Evolutionary conservation across 1,140 invertebrate species (phyloP).

Genomic region (Melipona quadrifasciata): DNA sequence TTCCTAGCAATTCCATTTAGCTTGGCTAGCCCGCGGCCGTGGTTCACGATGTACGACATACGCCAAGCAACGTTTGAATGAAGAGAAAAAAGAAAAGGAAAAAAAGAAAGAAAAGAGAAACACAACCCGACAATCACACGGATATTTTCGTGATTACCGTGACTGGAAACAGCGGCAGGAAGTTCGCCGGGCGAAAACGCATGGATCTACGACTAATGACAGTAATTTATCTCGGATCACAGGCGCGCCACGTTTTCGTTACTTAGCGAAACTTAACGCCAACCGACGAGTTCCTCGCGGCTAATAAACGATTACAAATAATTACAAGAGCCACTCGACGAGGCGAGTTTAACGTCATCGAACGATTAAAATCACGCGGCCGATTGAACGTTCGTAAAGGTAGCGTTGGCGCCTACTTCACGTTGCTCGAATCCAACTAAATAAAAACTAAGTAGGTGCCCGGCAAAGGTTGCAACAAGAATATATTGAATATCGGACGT

Average conservation of each 20-base stretch:
- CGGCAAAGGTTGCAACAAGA: too few species aligned
- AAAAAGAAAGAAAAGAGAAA: not conserved
- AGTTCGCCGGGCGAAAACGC: conserved; percentile 18
- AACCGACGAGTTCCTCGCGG: not conserved
- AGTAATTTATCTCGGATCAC: conserved; percentile 38
- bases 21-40: conserved; percentile 6
- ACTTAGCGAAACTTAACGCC: not conserved
- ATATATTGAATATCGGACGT: too few species aligned
- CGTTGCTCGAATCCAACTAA: too few species aligned
- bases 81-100: not conserved
- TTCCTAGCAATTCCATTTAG: conserved; percentile 44
- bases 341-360: not conserved
- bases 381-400: conserved; percentile 9
- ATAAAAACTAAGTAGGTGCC: too few species aligned
- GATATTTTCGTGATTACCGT: conserved; percentile 36
- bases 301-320: conserved; percentile 15
- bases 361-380: not conserved
- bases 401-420: too few species aligned
- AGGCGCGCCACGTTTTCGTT: conserved; percentile 36
- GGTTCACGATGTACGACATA: not conserved
- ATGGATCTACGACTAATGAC: conserved; percentile 36
- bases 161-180: conserved; percentile 39
- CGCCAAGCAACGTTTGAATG: too few species aligned
- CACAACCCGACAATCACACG: conserved; percentile 1
- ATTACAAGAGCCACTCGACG: not conserved